Base-by-base conservation (phyloP, 1,140 invertebrate species). In the Euura lappo region DNA sequence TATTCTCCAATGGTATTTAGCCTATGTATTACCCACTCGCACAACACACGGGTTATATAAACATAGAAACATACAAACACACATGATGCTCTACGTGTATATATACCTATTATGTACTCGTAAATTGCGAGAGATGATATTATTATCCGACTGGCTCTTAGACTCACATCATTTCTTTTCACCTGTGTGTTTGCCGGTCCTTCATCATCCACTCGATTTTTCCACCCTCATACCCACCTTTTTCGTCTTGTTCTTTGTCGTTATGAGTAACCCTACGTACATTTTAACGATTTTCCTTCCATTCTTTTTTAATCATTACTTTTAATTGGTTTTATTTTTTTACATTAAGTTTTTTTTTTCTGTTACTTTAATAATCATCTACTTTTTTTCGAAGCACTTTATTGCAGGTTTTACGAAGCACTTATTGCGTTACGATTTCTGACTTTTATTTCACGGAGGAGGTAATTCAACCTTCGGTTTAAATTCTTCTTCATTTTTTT, bases 21-120 rank as follows among this genome's bases (percentile, higher is more conserved):
- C 28, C 28, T 28, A 28, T 28, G 28, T 60, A 60, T 60, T 11
- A 60, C 51, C 13, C 51, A 60, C 51, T 60, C 51, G 51, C 51
- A 60, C 51, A 60, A 68, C 66, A 44, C 13, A 68, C 13, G 76
- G 75, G 79, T 80, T 84, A 84, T 83, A 83, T 83, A 84, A 84
- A 84, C 82, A 84, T 84, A 84, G 82, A 84, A 84, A 84, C 81
- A 83, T 83, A 84, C 81, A 84, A 83, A 83, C 81, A 82, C 76
- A 83, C 80, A 79, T 77, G 51, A 60, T 60, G 6, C 51, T 60
- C 51, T 60, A 60, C 51, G 51, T 60, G 51, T 60, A n/a, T 60
- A 60, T 60, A 60, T 60, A 60, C 51, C 51, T 60, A 60, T 68
- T 68, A 42, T 68, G 66, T 44, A 68, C 66, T 68, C 28, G 66